Evolutionary conservation across 2,888 invertebrate genomes (phyloP).

Genomic region (Pammene aurita): DNA sequence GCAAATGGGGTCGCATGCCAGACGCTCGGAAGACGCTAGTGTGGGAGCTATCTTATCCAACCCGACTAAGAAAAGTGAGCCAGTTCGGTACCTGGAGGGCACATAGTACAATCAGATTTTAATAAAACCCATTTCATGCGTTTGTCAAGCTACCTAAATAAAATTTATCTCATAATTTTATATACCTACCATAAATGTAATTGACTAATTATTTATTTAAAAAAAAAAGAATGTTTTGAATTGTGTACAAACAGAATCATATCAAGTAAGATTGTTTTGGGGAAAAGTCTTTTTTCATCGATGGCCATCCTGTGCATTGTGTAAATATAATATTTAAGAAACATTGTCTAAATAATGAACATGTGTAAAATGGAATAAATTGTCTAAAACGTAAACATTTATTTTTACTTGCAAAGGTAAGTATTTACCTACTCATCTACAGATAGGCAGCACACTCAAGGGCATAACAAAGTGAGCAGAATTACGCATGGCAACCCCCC

Average conservation of each 20-base stretch:
- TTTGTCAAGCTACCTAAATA: conserved; percentile 32
- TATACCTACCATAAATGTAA: conserved; percentile 53
- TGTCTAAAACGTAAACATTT: conserved; percentile 71
- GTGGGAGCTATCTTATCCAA: not conserved
- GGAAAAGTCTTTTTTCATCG: conserved; percentile 53
- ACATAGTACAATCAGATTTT: not conserved
- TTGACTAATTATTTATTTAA: conserved; percentile 44
- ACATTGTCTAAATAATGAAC: conserved; percentile 76
- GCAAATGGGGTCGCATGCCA: too few species aligned
- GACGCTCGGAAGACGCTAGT: too few species aligned
- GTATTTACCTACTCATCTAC: not conserved
- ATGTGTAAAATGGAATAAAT: conserved; percentile 83
- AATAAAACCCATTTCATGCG: conserved; percentile 27
- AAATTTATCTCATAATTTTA: conserved; percentile 55
- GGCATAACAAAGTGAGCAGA: too few species aligned
- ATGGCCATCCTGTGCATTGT: conserved; percentile 75
- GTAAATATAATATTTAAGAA: conserved; percentile 77
- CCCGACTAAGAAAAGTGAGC: not conserved
- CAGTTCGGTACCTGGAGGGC: not conserved
- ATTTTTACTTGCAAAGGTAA: conserved; percentile 47
- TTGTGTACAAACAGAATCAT: conserved; percentile 63
- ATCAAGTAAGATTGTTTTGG: conserved; percentile 68
- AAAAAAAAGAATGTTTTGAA: conserved; percentile 52
- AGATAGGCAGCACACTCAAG: too few species aligned
- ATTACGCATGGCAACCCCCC: too few species aligned